Evolutionary conservation across 2,797 vertebrate genomes (phyloP).

Genomic region (Nyctibius grandis): DNA sequence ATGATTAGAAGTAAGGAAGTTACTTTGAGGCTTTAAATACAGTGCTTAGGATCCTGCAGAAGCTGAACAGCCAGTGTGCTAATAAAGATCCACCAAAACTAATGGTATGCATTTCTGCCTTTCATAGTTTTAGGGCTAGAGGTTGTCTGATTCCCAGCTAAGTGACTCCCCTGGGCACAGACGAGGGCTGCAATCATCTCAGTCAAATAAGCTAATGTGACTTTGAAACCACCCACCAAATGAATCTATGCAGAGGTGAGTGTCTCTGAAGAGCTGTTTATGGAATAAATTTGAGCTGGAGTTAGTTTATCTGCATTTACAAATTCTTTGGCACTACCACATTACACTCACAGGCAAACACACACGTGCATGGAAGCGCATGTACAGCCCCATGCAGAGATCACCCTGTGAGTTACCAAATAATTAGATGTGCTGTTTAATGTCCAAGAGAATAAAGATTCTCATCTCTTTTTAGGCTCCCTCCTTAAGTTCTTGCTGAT

Average conservation of each 20-base stretch:
- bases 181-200: background rate
- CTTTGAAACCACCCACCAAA: background rate
- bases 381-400: background rate
- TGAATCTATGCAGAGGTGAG: background rate
- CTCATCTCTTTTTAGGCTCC: background rate
- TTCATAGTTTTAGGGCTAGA: background rate
- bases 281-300: background rate
- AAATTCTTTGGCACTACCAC: background rate
- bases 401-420: background rate
- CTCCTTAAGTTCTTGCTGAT: background rate
- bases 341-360: background rate
- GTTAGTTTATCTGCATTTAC: background rate
- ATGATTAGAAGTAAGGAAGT: background rate
- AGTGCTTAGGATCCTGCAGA: background rate
- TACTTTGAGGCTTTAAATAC: background rate
- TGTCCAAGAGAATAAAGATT: background rate
- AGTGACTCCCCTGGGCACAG: background rate
- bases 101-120: background rate
- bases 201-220: background rate
- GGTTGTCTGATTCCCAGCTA: background rate
- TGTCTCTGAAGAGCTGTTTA: background rate
- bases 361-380: accelerated
- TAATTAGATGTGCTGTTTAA: background rate
- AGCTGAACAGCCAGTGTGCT: background rate
- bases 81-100: background rate